Evolutionary conservation across 2,113 vertebrate genomes (phyloP).

Genomic region (Anguilla japonica): DNA sequence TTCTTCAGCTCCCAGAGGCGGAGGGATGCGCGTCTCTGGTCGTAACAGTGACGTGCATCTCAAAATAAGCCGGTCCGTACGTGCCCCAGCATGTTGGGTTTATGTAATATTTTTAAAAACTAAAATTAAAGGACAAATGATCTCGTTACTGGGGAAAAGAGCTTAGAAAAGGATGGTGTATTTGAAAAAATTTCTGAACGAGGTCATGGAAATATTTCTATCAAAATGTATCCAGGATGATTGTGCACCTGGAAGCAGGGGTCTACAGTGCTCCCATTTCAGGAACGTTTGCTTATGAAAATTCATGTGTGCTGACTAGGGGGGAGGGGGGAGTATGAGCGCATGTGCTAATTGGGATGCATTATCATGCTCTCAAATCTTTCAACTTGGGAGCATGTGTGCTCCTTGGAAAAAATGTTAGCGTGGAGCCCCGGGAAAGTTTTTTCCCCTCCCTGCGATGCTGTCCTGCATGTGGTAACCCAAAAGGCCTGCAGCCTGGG

Average conservation of each 20-base stretch:
- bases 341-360: too few species aligned
- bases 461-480: background rate
- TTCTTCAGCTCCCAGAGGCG: background rate
- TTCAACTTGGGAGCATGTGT: too few species aligned
- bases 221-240: background rate
- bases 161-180: background rate
- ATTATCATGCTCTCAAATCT: too few species aligned
- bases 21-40: too few species aligned
- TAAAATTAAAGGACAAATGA: background rate
- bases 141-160: background rate
- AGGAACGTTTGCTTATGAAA: too few species aligned
- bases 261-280: too few species aligned
- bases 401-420: too few species aligned
- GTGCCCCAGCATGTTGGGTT: too few species aligned
- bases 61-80: too few species aligned
- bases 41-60: too few species aligned
- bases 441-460: background rate
- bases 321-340: too few species aligned
- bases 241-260: background rate
- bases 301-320: too few species aligned
- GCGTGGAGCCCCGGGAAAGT: background rate
- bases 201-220: background rate
- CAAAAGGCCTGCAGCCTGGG: constrained; percentile 26
- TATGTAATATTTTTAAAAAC: background rate
- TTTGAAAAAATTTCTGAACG: background rate